Percentiles rank a stretch among this genome's conserved stretches.
These are phyloP conservation scores for Trissolcus basalis DNA, from an alignment of 1,140 invertebrate genomes.

Conservation along the genomic window DNA sequence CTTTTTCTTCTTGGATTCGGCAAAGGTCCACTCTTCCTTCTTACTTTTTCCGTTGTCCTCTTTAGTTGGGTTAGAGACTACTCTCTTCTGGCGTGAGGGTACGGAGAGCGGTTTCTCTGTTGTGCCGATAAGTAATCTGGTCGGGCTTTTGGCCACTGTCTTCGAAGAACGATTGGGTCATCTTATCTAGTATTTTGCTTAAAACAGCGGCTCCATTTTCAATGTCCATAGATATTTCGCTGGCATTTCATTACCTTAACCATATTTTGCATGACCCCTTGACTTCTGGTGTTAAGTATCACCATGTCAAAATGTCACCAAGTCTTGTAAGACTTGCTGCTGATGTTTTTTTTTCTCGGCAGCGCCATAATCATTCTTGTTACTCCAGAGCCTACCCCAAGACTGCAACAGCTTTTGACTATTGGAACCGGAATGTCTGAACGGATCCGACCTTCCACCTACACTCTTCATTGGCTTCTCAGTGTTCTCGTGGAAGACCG, in stretches of 20 bases:
- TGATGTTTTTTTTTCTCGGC: not conserved
- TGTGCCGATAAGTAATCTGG: not conserved
- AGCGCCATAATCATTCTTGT: not conserved
- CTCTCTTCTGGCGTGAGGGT: not conserved
- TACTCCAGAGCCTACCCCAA: constrained; percentile 3
- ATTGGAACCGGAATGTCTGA: not conserved
- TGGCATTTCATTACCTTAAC: no score
- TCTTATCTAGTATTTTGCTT: no score
- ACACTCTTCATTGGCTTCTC: constrained; percentile 3
- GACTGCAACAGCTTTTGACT: constrained; percentile 2
- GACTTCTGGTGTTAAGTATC: not conserved
- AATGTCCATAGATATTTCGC: no score
- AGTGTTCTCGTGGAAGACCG: not conserved
- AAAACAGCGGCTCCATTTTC: no score
- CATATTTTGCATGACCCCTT: no score
- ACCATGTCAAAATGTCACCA: no score
- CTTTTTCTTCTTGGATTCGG: not conserved
- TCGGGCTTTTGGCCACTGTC: not conserved
- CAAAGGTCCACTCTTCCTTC: not conserved
- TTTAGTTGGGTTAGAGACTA: not conserved
- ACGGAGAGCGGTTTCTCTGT: not conserved
- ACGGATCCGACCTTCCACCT: not conserved
- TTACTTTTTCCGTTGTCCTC: not conserved
- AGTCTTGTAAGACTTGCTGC: not conserved
- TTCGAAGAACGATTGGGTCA: no score